These are phyloP conservation scores for Oreortyx pictus DNA, from an alignment of 2,797 vertebrate genomes.

Conservation along the genomic window DNA sequence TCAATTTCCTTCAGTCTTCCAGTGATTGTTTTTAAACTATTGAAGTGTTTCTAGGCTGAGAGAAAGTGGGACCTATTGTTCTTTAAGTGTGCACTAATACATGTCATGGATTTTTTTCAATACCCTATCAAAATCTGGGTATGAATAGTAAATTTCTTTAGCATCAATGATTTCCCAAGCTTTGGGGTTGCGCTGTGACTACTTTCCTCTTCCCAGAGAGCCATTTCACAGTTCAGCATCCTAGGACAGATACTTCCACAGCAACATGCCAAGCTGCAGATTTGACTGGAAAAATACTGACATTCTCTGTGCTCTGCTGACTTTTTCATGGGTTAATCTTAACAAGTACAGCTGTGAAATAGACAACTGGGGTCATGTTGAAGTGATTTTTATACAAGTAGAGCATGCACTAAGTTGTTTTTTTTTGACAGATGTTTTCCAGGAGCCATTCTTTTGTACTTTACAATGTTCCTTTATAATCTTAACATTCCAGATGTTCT, in stretches of 20 bases:
- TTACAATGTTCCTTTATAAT: neutral
- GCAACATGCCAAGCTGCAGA: neutral
- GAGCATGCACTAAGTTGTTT: neutral
- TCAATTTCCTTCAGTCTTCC: neutral
- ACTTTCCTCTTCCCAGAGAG: neutral
- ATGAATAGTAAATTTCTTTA: neutral
- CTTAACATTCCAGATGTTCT: neutral
- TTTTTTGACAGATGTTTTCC: neutral
- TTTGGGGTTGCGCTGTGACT: neutral
- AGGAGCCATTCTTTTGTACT: neutral
- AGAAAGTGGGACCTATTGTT: neutral
- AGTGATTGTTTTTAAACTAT: neutral
- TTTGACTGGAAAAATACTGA: neutral
- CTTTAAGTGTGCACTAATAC: neutral
- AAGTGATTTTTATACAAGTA: neutral
- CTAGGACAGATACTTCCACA: neutral
- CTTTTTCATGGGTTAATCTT: neutral
- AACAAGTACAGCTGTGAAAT: neutral
- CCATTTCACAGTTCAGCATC: neutral
- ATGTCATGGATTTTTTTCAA: neutral
- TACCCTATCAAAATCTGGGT: rapidly evolving
- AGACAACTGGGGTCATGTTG: neutral
- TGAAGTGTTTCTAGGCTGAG: neutral
- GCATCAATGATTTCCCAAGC: neutral
- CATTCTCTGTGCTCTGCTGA: neutral